Conservation (phyloP, 2,797 vertebrate genomes). For the Lerista edwardsae region DNA sequence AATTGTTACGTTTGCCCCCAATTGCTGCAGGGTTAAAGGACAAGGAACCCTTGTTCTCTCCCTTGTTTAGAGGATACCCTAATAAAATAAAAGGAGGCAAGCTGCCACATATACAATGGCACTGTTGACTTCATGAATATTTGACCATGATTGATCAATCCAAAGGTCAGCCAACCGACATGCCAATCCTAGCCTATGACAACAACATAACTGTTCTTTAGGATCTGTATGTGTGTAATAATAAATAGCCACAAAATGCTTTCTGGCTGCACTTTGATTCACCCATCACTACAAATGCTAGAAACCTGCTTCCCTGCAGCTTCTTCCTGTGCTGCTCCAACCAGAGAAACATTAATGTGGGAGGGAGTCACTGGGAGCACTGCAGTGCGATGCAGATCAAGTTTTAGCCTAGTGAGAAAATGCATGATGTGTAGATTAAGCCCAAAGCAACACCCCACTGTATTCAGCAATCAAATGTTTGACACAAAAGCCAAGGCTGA, state of each 20-base stretch:
- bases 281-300: background rate
- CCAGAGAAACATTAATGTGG: background rate
- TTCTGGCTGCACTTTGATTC: background rate
- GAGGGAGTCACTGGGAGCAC: background rate
- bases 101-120: too few species aligned
- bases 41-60: too few species aligned
- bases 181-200: too few species aligned
- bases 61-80: too few species aligned
- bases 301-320: background rate
- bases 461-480: background rate
- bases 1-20: too few species aligned
- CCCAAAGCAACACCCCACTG: background rate
- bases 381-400: background rate
- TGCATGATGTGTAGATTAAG: background rate
- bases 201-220: background rate
- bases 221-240: background rate
- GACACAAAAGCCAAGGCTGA: background rate
- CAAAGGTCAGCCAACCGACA: too few species aligned
- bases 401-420: background rate
- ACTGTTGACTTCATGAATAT: too few species aligned
- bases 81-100: too few species aligned
- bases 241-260: background rate
- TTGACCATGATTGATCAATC: too few species aligned
- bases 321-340: background rate
- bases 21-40: too few species aligned